Conservation (phyloP, 2,113 vertebrate genomes). For the Apaloderma vittatum region DNA sequence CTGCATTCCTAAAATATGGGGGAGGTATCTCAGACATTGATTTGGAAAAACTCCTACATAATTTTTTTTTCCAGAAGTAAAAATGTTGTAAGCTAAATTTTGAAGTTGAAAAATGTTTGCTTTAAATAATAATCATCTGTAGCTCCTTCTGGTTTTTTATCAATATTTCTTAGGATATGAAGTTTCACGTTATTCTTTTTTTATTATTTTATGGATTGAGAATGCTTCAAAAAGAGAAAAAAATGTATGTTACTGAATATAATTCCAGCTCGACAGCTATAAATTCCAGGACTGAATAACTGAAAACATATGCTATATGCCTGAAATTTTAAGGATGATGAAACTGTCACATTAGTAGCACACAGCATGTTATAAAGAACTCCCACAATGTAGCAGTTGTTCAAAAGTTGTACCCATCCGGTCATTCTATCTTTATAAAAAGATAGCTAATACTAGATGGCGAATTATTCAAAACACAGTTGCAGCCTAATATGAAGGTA, state of each 20-base stretch:
- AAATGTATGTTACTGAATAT: neutral
- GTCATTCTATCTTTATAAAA: conserved; percentile 50
- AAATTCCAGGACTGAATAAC: conserved; percentile 48
- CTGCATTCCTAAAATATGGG: neutral
- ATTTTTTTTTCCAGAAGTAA: neutral
- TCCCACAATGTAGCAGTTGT: conserved; percentile 71
- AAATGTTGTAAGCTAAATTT: neutral
- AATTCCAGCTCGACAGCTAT: conserved; percentile 37
- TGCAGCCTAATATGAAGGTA: conserved; percentile 36
- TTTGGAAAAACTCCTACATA: neutral
- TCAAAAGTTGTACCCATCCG: conserved; percentile 59
- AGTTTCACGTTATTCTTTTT: neutral
- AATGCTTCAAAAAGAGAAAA: conserved; percentile 39
- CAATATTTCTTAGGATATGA: neutral
- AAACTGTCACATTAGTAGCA: conserved; percentile 65
- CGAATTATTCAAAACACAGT: conserved; percentile 63
- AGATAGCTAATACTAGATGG: conserved; percentile 45
- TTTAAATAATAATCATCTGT: neutral
- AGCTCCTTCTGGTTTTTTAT: neutral
- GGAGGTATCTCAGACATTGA: neutral
- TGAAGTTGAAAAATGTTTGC: neutral
- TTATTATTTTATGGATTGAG: neutral
- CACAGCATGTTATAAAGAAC: conserved; percentile 65
- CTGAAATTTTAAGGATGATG: conserved; percentile 75
- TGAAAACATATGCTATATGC: conserved; percentile 65